Evolutionary conservation across 1,140 invertebrate species (phyloP).

Genomic region (Hycleus cichorii): DNA sequence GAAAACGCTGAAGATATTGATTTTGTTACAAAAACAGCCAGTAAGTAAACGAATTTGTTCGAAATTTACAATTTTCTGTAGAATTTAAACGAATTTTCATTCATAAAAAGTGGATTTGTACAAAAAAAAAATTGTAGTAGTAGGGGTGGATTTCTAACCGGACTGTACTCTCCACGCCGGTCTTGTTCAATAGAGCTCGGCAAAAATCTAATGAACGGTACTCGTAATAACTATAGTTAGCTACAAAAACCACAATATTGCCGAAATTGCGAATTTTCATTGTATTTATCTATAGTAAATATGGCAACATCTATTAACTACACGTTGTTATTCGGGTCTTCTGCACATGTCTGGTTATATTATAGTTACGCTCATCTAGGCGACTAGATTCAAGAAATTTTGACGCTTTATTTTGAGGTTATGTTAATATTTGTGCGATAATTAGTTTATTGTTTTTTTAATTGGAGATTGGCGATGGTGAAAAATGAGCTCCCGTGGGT

Average conservation of each 20-base stretch:
- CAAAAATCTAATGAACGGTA: too few relatives aligned
- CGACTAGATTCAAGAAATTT: neutral
- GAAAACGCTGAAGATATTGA: conserved; percentile 33
- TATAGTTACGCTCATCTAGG: too few relatives aligned
- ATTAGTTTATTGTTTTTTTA: neutral
- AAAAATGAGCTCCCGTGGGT: conserved; percentile 18
- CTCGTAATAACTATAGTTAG: neutral
- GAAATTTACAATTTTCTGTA: neutral
- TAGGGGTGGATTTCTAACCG: too few relatives aligned
- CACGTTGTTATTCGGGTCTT: too few relatives aligned
- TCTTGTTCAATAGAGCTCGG: conserved; percentile 5
- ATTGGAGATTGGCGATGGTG: too few relatives aligned
- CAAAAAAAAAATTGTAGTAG: neutral
- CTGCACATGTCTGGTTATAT: too few relatives aligned
- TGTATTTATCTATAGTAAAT: too few relatives aligned
- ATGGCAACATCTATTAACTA: too few relatives aligned
- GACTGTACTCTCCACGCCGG: neutral
- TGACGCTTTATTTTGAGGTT: conserved; percentile 17
- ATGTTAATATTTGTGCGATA: neutral
- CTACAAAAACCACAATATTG: neutral
- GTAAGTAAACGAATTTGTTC: conserved; percentile 26
- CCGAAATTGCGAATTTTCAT: conserved; percentile 3
- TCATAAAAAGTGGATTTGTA: neutral
- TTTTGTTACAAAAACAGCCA: conserved; percentile 39
- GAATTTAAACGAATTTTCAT: neutral